Evolutionary conservation across 2,797 vertebrate genomes (phyloP), one percentile per base, ranked within the genome.

Genomic region (Hyperoplus immaculatus): DNA sequence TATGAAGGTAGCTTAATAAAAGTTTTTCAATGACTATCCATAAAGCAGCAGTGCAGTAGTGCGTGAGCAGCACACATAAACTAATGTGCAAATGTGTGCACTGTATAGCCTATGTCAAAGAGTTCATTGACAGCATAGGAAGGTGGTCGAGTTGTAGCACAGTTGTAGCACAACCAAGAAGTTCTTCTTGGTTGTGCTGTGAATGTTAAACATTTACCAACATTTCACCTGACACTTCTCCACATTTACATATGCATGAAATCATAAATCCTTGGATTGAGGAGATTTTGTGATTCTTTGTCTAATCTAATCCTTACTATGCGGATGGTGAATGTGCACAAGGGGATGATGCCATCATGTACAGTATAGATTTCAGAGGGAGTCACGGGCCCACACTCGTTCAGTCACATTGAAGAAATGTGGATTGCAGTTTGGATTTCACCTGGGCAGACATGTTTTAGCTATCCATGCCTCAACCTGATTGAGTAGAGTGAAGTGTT

Each of bases 61-160:
- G 21, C 39, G 70, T 51, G 9, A 43, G 47, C 55, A 57, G 61
- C 63, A 50, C 41, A 47, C 39, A 73, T 39, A 53, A 77, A 78
- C 53, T 45, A 29, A 29, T 29, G 84, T 73, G 68, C 51, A 86
- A 75, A 85, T 76, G 75, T 55, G 60, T 53, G 54, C 13, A 16
- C 43, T 71, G 16, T 63, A 5, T 45, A 68, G 74, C 55, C 70
- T 21, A 21, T 71, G 84, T 88, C 57, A 87, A 78, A 84, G 71
- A 75, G 68, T 72, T 77, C 46, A 42, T n/a, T 59, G 78, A 76
- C 59, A 62, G 57, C 72, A 43, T 3, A 57, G 47, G 47, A 58
- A 57, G 62, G 16, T 71, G 29, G 41, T 65, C 42, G 36, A 61
- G 62, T 8, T 49, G 12, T 39, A 43, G 13, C 47, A 65, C 13